phyloP scores from a whole-genome alignment of 2,113 vertebrate genomes.

The Limanda limanda region DNA sequence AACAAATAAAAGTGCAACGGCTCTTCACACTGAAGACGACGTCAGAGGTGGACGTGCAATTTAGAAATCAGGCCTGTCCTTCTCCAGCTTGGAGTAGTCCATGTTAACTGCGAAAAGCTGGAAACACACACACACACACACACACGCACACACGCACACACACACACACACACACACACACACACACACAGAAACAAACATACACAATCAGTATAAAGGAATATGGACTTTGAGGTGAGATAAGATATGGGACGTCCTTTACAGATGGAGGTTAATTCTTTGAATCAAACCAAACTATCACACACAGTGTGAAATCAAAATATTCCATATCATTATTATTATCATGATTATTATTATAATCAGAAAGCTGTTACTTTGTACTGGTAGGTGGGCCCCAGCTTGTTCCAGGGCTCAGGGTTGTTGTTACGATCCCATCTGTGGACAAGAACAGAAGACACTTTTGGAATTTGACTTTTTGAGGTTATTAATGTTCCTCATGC shows the following conservation, averaged over 20 bases:
- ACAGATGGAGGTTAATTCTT: background rate
- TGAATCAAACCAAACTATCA: background rate
- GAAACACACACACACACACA: slow-evolving; percentile 2
- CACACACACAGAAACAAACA: slow-evolving; percentile 31
- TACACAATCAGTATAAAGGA: slow-evolving; percentile 31
- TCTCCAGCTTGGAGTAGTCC: slow-evolving; percentile 94
- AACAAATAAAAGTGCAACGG: slow-evolving; percentile 51
- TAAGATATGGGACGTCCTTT: slow-evolving; percentile 14
- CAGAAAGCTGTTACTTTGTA: slow-evolving; percentile 88
- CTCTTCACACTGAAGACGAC: background rate
- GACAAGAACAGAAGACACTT: slow-evolving; percentile 11
- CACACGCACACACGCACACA: slow-evolving; percentile 5
- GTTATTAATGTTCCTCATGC: background rate
- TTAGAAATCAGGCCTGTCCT: slow-evolving; percentile 94
- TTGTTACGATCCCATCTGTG: slow-evolving; percentile 93
- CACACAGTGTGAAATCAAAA: background rate
- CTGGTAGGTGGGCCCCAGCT: slow-evolving; percentile 85
- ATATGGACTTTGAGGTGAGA: slow-evolving; percentile 51
- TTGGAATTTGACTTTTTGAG: background rate
- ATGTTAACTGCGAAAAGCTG: slow-evolving; percentile 88
- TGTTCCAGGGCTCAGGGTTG: slow-evolving; percentile 97
- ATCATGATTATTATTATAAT: background rate
- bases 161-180: slow-evolving; percentile 25
- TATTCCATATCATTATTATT: background rate
- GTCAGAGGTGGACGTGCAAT: background rate